These are phyloP conservation scores for Silurus asotus DNA, from an alignment of 2,113 vertebrate genomes.

Conservation along the genomic window DNA sequence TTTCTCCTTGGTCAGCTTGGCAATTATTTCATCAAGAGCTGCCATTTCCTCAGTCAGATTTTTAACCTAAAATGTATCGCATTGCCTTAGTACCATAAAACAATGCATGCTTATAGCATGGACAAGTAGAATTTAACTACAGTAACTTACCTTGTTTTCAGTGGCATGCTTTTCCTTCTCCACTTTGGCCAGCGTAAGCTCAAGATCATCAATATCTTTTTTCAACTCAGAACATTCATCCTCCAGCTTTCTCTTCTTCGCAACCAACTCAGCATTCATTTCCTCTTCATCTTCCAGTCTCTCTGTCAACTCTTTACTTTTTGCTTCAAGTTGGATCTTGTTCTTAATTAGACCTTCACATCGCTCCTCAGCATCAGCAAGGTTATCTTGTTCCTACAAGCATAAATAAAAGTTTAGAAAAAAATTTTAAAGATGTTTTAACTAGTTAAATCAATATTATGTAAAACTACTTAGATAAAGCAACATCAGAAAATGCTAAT, in stretches of 20 bases:
- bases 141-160: conserved; percentile 81
- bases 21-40: conserved; percentile 77
- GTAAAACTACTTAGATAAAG: not conserved
- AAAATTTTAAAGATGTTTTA: not conserved
- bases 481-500: not conserved
- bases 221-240: conserved; percentile 83
- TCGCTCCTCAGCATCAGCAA: conserved; percentile 80
- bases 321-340: conserved; percentile 88
- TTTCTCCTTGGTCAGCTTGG: conserved; percentile 82
- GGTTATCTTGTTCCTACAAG: conserved; percentile 81
- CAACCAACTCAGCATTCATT: conserved; percentile 80
- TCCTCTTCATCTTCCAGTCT: conserved; percentile 86
- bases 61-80: conserved; percentile 71
- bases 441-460: not conserved
- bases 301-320: conserved; percentile 83
- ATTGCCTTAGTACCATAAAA: not conserved
- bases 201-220: conserved; percentile 83
- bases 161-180: conserved; percentile 91
- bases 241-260: conserved; percentile 84
- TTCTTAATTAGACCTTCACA: conserved; percentile 88
- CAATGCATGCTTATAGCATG: not conserved
- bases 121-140: not conserved
- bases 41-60: conserved; percentile 84
- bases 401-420: not conserved
- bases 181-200: conserved; percentile 82